Evolutionary conservation across 2,888 invertebrate genomes (phyloP), one percentile per base, ranked within the genome.

Genomic region (Yponomeuta sedellus): DNA sequence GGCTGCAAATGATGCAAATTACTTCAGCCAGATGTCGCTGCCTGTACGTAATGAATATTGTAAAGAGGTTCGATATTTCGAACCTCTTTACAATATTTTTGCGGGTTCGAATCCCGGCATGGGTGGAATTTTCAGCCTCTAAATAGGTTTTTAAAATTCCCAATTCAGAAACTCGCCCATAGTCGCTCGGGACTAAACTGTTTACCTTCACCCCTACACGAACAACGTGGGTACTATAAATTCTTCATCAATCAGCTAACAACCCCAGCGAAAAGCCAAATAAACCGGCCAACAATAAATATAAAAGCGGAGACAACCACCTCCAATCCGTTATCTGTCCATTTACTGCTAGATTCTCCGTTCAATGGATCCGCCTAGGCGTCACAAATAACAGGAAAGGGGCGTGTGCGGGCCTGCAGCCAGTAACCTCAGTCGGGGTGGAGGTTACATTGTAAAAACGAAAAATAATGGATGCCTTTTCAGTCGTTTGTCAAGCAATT

Each of bases 271-370:
- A 52, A 52, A 52, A 52, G 44, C 44, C 16, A 52, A 52, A 52
- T 52, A 16, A 52, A 16, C 16, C 12, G 20, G 19, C 4, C 44
- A 52, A 52, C 44, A 52, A 52, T 52, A 20, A 59, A 59, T 22
- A 59, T 59, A 20, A 59, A 59, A 34, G 10, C 34, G 34, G 10
- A 8, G 34, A 34, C 34, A 34, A 34, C 10, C 20, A 20, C 22
- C 59, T 59, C 25, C 59, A 59, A 59, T 59, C 59, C 25, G 22
- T 59, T 59, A 22, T 25, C 59, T 59, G 11, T 59, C 59, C 20
- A 59, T 11, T 22, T 59, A 59, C 20, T 10, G 20, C 5, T 59
- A 59, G 44, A 16, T 52, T 16, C 59, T 22, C 12, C 22, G 12
- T 12, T 59, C 59, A 59, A 11, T 59, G 20, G 59, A 59, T 19